Evolutionary conservation across 64 coral and sea anemone species (phyloP).

Genomic region (Stylophora pistillata): DNA sequence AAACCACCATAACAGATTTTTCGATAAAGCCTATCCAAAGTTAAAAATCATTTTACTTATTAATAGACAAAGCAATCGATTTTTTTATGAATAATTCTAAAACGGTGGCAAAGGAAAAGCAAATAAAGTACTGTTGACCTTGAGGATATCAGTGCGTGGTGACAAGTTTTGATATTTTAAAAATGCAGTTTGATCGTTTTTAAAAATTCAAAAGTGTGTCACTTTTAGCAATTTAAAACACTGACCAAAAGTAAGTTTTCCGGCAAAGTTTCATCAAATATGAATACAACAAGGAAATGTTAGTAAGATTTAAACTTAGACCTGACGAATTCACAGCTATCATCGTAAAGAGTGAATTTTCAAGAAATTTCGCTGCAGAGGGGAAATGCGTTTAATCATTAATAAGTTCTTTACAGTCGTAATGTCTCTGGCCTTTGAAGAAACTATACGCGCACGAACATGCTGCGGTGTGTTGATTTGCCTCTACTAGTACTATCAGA

Average conservation of each 20-base stretch:
- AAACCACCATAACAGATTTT: neutral
- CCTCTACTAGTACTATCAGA: too few species aligned
- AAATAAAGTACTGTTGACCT: neutral
- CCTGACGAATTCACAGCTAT: neutral
- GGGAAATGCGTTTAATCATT: neutral
- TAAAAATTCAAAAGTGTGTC: too few species aligned
- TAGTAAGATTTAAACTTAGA: neutral
- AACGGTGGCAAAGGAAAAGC: too few species aligned
- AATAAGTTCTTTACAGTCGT: neutral
- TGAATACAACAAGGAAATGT: conserved; percentile 1
- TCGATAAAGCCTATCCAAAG: neutral
- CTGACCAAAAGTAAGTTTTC: neutral
- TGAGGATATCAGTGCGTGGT: neutral
- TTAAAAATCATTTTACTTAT: too few species aligned
- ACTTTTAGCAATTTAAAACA: neutral
- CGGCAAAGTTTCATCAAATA: conserved; percentile 15
- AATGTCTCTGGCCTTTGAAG: too few species aligned
- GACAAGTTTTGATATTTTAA: neutral
- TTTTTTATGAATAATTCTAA: too few species aligned
- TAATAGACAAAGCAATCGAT: too few species aligned
- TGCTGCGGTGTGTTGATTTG: too few species aligned
- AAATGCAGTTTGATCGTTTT: neutral
- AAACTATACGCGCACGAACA: too few species aligned
- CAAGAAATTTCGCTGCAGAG: neutral
- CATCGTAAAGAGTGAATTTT: neutral